phyloP scores from a whole-genome alignment of 2,797 vertebrate species.

The Syngnathus acus region DNA sequence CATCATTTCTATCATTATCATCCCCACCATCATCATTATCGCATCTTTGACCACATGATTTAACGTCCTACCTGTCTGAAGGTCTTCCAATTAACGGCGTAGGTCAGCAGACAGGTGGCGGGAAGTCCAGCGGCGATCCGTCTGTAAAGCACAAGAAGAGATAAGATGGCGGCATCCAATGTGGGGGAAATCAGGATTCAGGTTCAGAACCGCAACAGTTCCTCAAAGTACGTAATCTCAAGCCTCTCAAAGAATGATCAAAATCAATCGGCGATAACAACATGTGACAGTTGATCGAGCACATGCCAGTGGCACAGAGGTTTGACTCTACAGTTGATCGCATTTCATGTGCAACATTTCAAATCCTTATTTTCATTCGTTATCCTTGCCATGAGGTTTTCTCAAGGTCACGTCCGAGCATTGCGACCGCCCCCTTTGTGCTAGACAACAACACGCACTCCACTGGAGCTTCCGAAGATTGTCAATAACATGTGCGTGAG shows the following conservation, averaged over 20 bases:
- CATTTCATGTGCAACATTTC: not conserved
- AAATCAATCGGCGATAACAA: not conserved
- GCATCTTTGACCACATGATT: not conserved
- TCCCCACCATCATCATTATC: not conserved
- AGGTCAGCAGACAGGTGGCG: not conserved
- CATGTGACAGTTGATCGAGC: not conserved
- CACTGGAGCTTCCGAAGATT: not conserved
- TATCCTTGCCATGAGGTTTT: not conserved
- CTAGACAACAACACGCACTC: not conserved
- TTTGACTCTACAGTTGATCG: not conserved
- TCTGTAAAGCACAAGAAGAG: not conserved
- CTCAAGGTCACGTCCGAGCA: conserved; percentile 1
- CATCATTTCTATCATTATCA: no score
- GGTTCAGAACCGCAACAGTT: not conserved
- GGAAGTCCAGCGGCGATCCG: not conserved
- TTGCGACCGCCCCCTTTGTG: not conserved
- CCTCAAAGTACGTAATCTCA: not conserved
- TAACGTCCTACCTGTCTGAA: not conserved
- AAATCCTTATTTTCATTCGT: not conserved
- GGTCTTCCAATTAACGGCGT: not conserved
- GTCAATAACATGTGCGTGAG: not conserved
- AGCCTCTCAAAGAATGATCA: not conserved
- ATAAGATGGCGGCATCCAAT: not conserved
- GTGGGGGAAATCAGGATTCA: not conserved
- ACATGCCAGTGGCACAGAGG: not conserved